Conservation (phyloP, 2,113 vertebrate genomes). For the Notarius quadriscutis region DNA sequence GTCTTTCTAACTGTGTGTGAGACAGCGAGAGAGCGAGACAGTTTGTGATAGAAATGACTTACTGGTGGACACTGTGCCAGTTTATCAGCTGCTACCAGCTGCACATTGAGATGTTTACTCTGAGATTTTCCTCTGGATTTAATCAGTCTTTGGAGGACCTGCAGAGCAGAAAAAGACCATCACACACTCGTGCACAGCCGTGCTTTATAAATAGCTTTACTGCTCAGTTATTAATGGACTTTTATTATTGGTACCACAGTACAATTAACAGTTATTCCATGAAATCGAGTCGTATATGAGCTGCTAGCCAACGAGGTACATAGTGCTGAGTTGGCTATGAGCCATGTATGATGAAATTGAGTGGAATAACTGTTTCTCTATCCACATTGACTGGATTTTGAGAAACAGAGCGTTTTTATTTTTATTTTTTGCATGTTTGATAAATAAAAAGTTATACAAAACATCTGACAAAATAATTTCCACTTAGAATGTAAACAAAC, state of each 20-base stretch:
- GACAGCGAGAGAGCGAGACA: not conserved
- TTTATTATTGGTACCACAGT: conserved; percentile 10
- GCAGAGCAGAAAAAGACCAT: conserved; percentile 15
- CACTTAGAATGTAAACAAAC: too few species aligned
- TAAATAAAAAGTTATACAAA: too few species aligned
- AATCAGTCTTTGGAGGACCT: conserved; percentile 94
- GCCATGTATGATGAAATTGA: too few species aligned
- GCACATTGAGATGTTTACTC: conserved; percentile 96
- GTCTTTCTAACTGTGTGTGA: not conserved
- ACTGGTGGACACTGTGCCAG: conserved; percentile 92
- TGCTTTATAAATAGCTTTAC: not conserved
- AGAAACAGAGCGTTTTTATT: too few species aligned
- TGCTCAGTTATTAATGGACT: not conserved
- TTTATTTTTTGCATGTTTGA: too few species aligned
- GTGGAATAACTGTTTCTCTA: too few species aligned
- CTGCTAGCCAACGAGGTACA: too few species aligned
- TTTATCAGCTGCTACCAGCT: conserved; percentile 96
- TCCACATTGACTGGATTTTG: too few species aligned
- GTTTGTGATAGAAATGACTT: conserved; percentile 56
- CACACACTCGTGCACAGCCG: not conserved
- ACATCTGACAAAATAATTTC: too few species aligned
- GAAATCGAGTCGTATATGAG: too few species aligned
- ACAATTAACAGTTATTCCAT: not conserved
- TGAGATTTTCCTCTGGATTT: conserved; percentile 97
- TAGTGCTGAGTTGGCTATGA: too few species aligned